Conservation (phyloP, 2,888 invertebrate species). For the Cremastinae sp. region DNA sequence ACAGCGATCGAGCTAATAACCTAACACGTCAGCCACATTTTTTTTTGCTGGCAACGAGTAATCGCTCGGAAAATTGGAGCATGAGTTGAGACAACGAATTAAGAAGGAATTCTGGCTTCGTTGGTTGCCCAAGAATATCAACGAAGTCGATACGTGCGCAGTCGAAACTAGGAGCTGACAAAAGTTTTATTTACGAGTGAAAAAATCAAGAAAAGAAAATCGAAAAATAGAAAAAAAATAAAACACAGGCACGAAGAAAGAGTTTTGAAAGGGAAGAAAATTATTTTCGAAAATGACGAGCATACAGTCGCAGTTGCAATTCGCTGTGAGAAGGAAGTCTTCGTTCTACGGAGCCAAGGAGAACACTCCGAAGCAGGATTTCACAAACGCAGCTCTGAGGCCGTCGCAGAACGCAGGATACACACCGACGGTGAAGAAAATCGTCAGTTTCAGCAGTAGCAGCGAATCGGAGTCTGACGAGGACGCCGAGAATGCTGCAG, state of each 20-base stretch:
- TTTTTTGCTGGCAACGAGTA: no score
- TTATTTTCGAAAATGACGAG: constrained; percentile 76
- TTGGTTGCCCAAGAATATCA: no score
- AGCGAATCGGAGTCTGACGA: constrained; percentile 77
- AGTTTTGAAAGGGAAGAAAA: not conserved
- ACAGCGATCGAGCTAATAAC: not conserved
- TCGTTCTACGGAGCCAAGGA: constrained; percentile 73
- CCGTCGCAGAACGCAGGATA: constrained; percentile 65
- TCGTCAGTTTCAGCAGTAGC: constrained; percentile 75
- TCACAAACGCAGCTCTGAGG: constrained; percentile 69
- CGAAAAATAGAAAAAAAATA: not conserved
- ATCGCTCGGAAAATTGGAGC: no score
- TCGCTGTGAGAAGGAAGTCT: constrained; percentile 81
- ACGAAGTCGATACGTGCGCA: no score
- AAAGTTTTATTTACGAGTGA: no score
- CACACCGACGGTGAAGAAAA: constrained; percentile 73
- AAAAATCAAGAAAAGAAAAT: not conserved
- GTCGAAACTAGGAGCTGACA: no score
- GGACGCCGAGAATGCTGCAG: constrained; percentile 69
- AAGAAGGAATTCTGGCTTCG: no score
- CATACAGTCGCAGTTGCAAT: constrained; percentile 81
- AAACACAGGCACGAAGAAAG: not conserved
- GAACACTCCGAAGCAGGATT: constrained; percentile 67
- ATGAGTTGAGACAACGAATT: no score
- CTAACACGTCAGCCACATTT: not conserved